Evolutionary conservation across 2,888 invertebrate species (phyloP), one percentile per base, ranked within the genome.

Genomic region (Strigamia crassipes): DNA sequence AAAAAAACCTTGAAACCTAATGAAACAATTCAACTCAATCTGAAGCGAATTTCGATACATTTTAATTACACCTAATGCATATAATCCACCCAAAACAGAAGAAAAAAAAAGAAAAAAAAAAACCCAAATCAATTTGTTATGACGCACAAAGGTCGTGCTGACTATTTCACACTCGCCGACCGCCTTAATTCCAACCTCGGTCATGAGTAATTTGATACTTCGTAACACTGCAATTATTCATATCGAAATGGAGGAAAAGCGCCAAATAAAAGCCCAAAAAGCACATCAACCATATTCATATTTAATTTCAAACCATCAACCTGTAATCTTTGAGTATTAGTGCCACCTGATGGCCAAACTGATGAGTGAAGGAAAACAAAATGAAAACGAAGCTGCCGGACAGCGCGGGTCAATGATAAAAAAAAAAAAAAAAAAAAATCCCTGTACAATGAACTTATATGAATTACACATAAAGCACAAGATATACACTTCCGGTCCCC

Each of bases 201-300:
- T 73, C 73, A 73, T 73, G 73, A 73, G 73, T 73, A 73, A 73
- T 73, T 73, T 73, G 73, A 73, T 73, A 73, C 31, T 73, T 73
- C 23, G 12, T 66, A n/a, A 66, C 21, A 23, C 18, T 31, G 9
- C 73, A 31, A 31, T 27, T 73, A 73, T 73, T 73, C 73, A 73
- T 27, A 56, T 18, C n/a, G 27, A 73, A 73, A 31, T 12, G 31
- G 0, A 73, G 15, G 73, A 73, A 73, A 73, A 73, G 27, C 8
- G 15, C 15, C 1, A 51, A 51, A 15, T 51, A 51, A n/a, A 51
- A 27, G 3, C 27, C n/a, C 15, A 51, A 51, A 51, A 51, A 51
- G 3, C 42, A 42, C 2, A 5, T 15, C n/a, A 46, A 46, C n/a
- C 38, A 38, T 6, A 6, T 38, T 38, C 6, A 2, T 38, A 51